Base-by-base conservation (phyloP, 2,888 invertebrate species). In the Patella caerulea region DNA sequence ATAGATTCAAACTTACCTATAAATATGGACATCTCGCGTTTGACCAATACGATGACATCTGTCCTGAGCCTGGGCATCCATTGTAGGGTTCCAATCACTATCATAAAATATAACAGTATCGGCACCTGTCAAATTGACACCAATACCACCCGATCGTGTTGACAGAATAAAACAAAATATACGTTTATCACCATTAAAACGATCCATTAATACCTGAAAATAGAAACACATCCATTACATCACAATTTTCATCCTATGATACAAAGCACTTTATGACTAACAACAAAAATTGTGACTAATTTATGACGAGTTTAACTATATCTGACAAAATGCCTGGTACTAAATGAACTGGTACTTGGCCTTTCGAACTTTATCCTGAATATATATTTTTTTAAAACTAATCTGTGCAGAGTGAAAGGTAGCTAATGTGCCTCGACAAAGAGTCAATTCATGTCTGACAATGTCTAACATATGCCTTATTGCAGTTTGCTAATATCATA, bases 91-190 rank as follows among this genome's bases (percentile, higher is more conserved):
- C 99, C 98, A 99, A 93, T 99, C 98, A 82, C 98, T 98, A 93
- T 99, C 99, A 92, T 99, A 99, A 93, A 99, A 99, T 91, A 99
- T 96, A 85, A 99, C 99, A 87, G 98, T 97, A 93, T 99, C 99
- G 71, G 99, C 99, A 84, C 99, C 99, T 55, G 98, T 99, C 85
- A 99, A 94, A 94, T 99, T 99, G 73, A 99, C 96, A 77, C 99
- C 99, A 72, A 99, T 95, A 88, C 99, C 99, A 88, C 99, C 99
- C 76, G 98, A 97, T 79, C 99, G 94, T 74, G 99, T 99, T 4
- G 99, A 99, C 85, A 99, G 93, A 90, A 99, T 98, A 93, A 99
- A 99, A 88, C 95, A 96, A 93, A 99, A 99, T 87, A 99, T 96
- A 85, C 98, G 94, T 87, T 95, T 94, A 92, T 99, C 99, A 17